phyloP scores from a whole-genome alignment of 2,113 vertebrate genomes.

The Capra hircus region DNA sequence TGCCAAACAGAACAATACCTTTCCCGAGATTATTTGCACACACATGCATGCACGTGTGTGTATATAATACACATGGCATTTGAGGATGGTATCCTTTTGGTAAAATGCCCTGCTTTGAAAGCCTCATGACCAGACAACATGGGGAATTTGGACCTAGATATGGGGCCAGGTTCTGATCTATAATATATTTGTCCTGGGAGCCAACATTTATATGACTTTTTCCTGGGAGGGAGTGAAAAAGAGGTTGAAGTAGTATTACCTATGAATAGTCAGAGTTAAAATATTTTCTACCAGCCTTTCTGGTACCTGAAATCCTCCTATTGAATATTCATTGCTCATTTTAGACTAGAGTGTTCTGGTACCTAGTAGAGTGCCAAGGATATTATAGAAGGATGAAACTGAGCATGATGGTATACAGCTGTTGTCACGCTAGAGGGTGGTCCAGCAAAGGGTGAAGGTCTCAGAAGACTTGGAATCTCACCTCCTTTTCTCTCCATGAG shows the following conservation, averaged over 20 bases:
- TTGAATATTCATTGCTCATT: background rate
- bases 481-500: background rate
- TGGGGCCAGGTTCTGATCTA: background rate
- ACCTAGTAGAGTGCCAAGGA: background rate
- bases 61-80: background rate
- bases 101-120: background rate
- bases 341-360: background rate
- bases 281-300: background rate
- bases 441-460: background rate
- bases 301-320: background rate
- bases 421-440: background rate
- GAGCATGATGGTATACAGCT: background rate
- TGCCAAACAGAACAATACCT: background rate
- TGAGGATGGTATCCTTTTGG: background rate
- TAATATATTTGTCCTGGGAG: background rate
- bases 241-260: background rate
- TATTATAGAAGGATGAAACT: background rate
- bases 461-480: background rate
- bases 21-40: background rate
- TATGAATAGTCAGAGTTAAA: background rate
- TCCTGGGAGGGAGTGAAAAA: background rate
- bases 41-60: accelerated
- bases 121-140: background rate
- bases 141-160: background rate
- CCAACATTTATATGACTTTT: background rate